Evolutionary conservation across 2,797 vertebrate species (phyloP).

Genomic region (Urocyon cinereoargenteus): DNA sequence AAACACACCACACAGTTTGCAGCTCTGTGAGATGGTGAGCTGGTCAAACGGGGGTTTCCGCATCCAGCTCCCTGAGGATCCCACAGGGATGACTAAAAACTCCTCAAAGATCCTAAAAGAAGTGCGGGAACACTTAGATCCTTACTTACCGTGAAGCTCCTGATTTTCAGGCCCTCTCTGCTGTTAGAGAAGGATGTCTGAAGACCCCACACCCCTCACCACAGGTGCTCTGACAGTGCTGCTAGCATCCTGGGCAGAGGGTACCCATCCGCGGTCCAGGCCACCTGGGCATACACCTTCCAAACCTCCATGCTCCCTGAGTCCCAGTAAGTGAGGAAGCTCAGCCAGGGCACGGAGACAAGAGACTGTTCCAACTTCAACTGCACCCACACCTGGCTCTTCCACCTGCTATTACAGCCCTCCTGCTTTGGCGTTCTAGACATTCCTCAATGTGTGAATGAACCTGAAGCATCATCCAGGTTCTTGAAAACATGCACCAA

Average conservation of each 20-base stretch:
- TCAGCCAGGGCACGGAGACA: fast-evolving
- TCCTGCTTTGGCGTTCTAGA: neutral
- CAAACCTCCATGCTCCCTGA: neutral
- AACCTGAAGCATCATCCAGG: neutral
- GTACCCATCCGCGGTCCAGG: fast-evolving
- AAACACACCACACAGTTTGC: fast-evolving
- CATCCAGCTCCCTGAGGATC: neutral
- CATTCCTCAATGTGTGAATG: neutral
- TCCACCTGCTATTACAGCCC: fast-evolving
- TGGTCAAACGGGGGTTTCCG: neutral
- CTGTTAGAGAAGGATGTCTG: neutral
- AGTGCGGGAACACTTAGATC: neutral
- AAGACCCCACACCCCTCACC: neutral
- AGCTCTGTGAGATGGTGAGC: neutral
- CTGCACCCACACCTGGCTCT: fast-evolving
- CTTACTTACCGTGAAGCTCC: neutral
- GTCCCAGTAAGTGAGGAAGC: neutral
- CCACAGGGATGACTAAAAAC: too few relatives aligned
- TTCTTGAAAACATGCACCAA: neutral
- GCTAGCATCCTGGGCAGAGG: neutral
- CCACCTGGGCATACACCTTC: neutral
- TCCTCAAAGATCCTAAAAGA: neutral
- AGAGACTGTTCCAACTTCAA: fast-evolving
- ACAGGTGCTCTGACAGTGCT: fast-evolving
- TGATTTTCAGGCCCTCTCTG: neutral